Percentiles rank a stretch among this genome's conserved stretches.
Conservation (phyloP, 2,113 vertebrate genomes). For the Crypturellus undulatus region DNA sequence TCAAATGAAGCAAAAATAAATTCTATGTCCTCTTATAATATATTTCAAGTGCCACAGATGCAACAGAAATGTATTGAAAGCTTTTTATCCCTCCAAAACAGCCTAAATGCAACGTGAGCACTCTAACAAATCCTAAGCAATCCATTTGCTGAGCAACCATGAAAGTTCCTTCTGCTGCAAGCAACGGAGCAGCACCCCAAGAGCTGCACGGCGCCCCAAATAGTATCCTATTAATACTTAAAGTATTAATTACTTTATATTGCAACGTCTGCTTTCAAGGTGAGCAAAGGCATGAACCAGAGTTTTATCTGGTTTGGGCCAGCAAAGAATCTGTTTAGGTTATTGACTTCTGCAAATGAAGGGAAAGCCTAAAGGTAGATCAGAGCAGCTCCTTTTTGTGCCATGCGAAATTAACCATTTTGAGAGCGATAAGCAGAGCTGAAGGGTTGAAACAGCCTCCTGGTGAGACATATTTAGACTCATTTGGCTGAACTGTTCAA, state of each 20-base stretch:
- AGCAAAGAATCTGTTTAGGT: not conserved
- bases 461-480: not conserved
- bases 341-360: not conserved
- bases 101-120: slow-evolving; percentile 62
- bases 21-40: not conserved
- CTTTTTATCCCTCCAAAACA: not conserved
- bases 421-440: not conserved
- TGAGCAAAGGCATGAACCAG: slow-evolving; percentile 30
- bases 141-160: slow-evolving; percentile 55
- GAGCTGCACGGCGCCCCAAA: not conserved
- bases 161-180: slow-evolving; percentile 13
- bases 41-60: not conserved
- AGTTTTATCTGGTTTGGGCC: not conserved
- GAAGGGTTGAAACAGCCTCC: accelerated
- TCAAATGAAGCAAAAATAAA: slow-evolving; percentile 63
- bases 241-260: not conserved
- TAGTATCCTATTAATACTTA: too few species aligned
- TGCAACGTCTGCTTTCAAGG: not conserved
- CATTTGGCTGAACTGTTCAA: not conserved
- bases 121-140: slow-evolving; percentile 38
- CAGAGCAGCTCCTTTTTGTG: not conserved
- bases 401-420: not conserved
- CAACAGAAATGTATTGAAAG: slow-evolving; percentile 22
- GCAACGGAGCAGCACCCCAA: not conserved
- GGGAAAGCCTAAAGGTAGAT: not conserved